phyloP scores from a whole-genome alignment of 2,113 vertebrate species.

The Saguinus imperator region DNA sequence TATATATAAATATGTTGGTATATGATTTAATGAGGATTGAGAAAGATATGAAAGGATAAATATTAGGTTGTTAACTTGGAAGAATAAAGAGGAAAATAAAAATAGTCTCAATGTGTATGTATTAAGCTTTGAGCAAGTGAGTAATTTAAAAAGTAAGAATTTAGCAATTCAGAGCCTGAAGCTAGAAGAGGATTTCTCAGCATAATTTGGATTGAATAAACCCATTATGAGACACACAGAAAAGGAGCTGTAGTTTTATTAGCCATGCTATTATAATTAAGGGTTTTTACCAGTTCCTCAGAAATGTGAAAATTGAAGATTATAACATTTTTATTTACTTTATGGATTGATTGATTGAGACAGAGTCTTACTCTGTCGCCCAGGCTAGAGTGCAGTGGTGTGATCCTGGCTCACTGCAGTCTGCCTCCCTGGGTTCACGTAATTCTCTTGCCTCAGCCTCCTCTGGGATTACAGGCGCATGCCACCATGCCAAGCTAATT shows the following conservation, averaged over 20 bases:
- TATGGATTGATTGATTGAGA: not conserved
- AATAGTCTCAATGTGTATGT: not conserved
- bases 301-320: not conserved
- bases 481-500: too few relatives aligned
- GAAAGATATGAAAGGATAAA: not conserved
- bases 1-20: not conserved
- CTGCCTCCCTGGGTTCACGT: too few relatives aligned
- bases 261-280: not conserved
- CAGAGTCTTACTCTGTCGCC: not conserved
- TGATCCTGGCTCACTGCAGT: too few relatives aligned
- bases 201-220: constrained; percentile 13
- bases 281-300: constrained; percentile 8
- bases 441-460: too few relatives aligned
- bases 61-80: not conserved
- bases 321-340: constrained; percentile 13
- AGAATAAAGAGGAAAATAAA: constrained; percentile 1
- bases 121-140: constrained; percentile 7
- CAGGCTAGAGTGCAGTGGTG: not conserved
- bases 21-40: constrained; percentile 10
- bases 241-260: constrained; percentile 16
- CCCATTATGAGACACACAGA: not conserved
- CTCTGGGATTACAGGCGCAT: too few relatives aligned
- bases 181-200: not conserved
- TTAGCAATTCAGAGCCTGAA: constrained; percentile 24
- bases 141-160: constrained; percentile 9